Evolutionary conservation across 2,797 vertebrate species (phyloP).

Genomic region (Uromys caudimaculatus): DNA sequence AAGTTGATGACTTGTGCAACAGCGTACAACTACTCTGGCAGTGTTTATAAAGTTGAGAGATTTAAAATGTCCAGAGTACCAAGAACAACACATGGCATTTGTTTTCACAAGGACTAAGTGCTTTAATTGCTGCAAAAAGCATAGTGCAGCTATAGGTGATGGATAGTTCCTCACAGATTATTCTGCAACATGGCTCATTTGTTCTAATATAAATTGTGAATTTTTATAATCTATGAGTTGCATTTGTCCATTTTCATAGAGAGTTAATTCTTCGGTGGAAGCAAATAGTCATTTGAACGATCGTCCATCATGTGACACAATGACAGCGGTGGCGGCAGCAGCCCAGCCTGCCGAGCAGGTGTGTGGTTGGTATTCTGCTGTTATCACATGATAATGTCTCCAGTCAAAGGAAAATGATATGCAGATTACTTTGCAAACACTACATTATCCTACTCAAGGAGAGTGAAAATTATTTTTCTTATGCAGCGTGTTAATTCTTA

Average conservation of each 20-base stretch:
- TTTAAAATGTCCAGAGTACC: neutral
- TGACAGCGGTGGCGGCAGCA: conserved; percentile 28
- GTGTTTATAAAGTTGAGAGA: conserved; percentile 11
- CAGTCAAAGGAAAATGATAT: neutral
- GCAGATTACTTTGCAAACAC: conserved; percentile 29
- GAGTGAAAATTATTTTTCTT: conserved; percentile 7
- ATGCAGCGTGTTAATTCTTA: conserved; percentile 39
- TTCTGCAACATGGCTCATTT: conserved; percentile 40
- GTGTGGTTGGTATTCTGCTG: neutral
- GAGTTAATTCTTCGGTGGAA: conserved; percentile 83
- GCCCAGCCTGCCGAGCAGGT: conserved; percentile 85
- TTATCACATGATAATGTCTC: neutral
- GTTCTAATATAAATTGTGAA: conserved; percentile 21
- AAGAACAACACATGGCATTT: conserved; percentile 37
- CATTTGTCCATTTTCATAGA: conserved; percentile 81
- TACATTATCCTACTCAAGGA: conserved; percentile 27
- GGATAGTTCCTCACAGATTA: neutral
- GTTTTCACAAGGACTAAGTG: conserved; percentile 48
- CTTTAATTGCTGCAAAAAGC: conserved; percentile 47
- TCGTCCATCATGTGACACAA: neutral
- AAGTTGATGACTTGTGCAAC: conserved; percentile 47
- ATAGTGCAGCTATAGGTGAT: neutral
- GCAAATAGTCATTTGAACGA: conserved; percentile 65
- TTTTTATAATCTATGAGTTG: conserved; percentile 25
- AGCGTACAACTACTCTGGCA: conserved; percentile 9